Evolutionary conservation across 1,140 invertebrate species (phyloP), one percentile per base, ranked within the genome.

Genomic region (Platyura marginata): DNA sequence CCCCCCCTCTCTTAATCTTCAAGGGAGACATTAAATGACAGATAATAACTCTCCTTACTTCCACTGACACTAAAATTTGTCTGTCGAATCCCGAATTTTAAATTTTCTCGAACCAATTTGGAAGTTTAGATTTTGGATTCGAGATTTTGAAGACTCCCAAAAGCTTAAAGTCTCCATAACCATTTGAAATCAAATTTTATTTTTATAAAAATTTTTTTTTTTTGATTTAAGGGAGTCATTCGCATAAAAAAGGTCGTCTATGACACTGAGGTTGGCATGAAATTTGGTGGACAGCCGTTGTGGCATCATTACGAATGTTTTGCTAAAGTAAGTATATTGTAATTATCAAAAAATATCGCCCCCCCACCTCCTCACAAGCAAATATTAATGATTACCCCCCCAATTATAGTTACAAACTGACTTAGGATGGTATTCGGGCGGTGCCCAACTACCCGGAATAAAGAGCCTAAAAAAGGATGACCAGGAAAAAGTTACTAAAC

Each of bases 231-330:
- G 72, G 76, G 71, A 55, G 77, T 80, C 55, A 60, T 93, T 21
- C 69, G 91, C 34, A 69, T 95, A 45, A 76, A 79, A 6, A 93
- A 91, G 62, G 84, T 82, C 51, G 87, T 91, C 51, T 92, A 70
- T 66, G 81, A 90, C 41, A 81, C 76, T 46, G 80, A 87, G 48
- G 65, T 80, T 35, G 85, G 78, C 0, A 71, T 68, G 49, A 79
- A 75, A 57, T 91, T 77, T 66, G 88, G 88, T 13, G 81, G 80
- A 0, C 65, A 81, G 48, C 73, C 83, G 47, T 61, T 76, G 20
- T 96, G 91, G 91, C 77, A 94, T 63, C 93, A 98, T 66, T 62
- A 92, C 9, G 80, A 88, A 46, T 98, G 94, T 61, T 98, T 98
- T 69, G 75, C 72, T 8, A 73, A 87, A 51, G 56, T 78, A n/a